Percentiles rank a stretch among this genome's conserved stretches.
Evolutionary conservation across 2,797 vertebrate species (phyloP).

Genomic region (Arremon brunneinucha): DNA sequence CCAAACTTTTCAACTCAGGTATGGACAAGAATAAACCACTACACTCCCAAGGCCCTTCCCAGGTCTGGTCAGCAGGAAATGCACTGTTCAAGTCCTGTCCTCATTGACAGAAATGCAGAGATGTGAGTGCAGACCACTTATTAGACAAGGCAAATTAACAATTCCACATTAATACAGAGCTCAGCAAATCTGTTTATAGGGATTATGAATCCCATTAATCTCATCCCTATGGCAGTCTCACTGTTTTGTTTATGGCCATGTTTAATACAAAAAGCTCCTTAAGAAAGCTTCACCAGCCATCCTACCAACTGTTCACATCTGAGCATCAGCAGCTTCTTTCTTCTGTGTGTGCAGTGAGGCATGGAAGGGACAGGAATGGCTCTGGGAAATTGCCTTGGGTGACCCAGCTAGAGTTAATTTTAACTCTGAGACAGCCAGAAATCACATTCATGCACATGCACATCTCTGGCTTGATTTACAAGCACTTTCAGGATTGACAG

Average conservation of each 20-base stretch:
- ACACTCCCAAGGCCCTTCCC: background rate
- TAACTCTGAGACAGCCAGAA: constrained; percentile 13
- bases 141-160: constrained; percentile 44
- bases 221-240: constrained; percentile 42
- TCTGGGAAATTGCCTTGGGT: constrained; percentile 22
- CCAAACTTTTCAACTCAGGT: background rate
- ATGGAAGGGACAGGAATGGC: background rate
- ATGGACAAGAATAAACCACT: background rate
- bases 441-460: background rate
- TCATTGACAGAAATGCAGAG: background rate
- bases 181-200: constrained; percentile 56
- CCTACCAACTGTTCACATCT: constrained; percentile 30
- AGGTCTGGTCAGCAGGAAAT: background rate
- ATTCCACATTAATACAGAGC: constrained; percentile 31
- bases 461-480: background rate
- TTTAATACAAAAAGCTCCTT: constrained; percentile 62
- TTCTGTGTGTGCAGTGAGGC: background rate
- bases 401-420: constrained; percentile 5
- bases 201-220: constrained; percentile 67
- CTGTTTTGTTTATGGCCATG: constrained; percentile 28
- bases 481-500: background rate
- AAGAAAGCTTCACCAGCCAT: constrained; percentile 29
- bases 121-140: background rate
- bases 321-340: constrained; percentile 1
- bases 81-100: background rate